phyloP scores from a whole-genome alignment of 1,140 invertebrate genomes.

The Lycorma delicatula region DNA sequence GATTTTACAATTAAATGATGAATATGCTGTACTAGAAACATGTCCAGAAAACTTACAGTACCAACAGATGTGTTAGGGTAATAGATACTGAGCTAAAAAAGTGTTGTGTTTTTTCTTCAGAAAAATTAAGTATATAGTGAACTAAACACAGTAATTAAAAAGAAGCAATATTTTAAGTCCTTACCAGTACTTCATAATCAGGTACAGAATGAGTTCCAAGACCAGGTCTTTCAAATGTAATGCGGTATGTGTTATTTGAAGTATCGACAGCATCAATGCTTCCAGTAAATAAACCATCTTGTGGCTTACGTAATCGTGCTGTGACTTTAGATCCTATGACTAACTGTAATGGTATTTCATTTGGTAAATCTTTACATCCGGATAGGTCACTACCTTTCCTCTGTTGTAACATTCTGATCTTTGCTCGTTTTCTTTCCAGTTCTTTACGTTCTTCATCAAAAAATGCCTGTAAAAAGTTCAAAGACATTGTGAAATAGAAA shows the following conservation, averaged over 20 bases:
- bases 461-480: slow-evolving; percentile 57
- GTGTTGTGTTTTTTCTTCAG: no score
- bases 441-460: slow-evolving; percentile 90
- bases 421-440: slow-evolving; percentile 79
- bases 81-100: no score
- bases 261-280: slow-evolving; percentile 96
- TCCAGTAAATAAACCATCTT: slow-evolving; percentile 91
- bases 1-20: no score
- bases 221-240: slow-evolving; percentile 89
- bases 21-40: no score
- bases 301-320: background rate
- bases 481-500: no score
- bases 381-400: slow-evolving; percentile 75
- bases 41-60: no score
- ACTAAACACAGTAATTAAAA: background rate
- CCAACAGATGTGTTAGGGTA: no score
- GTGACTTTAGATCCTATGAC: slow-evolving; percentile 94
- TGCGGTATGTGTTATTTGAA: slow-evolving; percentile 92
- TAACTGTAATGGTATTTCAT: slow-evolving; percentile 91
- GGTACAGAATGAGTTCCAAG: slow-evolving; percentile 93
- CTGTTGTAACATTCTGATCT: slow-evolving; percentile 91
- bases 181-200: slow-evolving; percentile 43
- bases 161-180: no score
- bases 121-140: slow-evolving; percentile 16
- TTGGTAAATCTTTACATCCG: slow-evolving; percentile 82